Base-by-base conservation (phyloP, 2,797 vertebrate species). In the Poecilia gillii region DNA sequence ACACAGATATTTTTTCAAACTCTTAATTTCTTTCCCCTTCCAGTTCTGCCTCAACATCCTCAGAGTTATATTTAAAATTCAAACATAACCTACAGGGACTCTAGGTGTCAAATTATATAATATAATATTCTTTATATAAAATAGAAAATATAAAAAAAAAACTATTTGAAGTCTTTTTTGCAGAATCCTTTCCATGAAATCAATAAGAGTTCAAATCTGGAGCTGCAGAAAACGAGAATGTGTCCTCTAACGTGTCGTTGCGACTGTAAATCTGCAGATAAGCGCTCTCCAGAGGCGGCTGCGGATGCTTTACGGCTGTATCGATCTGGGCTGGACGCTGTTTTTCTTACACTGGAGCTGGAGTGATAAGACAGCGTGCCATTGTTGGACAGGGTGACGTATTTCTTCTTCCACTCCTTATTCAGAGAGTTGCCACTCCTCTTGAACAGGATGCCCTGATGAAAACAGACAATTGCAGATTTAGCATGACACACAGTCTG, bases 341-440 rank as follows among this genome's bases (percentile, higher is more conserved):
- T 82, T 75, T 64, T 51, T 91, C 98, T 98, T 95, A 99, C 98
- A 3, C 96, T 98, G 93, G 96, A 93, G 95, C 96, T 99, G 87
- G 98, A 97, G 92, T 99, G 97, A 90, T 99, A 99, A 47, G 96
- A 96, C 75, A 99, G 94, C 33, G 96, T 95, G 81, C 98, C 98
- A 0, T 97, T 98, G 94, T 97, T 98, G 87, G 97, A 97, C 89
- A 99, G 90, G 0, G 98, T 99, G 76, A 99, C 98, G 0, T 97
- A 98, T 77, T 99, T 99, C 96, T 99, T 99, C 95, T 99, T 99
- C 98, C 98, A 99, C 88, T 99, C 98, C 92, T 99, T 99, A 89
- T 99, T 99, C 90, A 99, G 95, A 74, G 98, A 99, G 88, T 97
- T 98, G n/a, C 97, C 97, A 1, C 98, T 98, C 85, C 97, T 96